These are phyloP conservation scores for Rhynchotus rufescens DNA, from an alignment of 2,797 vertebrate genomes.

Conservation along the genomic window DNA sequence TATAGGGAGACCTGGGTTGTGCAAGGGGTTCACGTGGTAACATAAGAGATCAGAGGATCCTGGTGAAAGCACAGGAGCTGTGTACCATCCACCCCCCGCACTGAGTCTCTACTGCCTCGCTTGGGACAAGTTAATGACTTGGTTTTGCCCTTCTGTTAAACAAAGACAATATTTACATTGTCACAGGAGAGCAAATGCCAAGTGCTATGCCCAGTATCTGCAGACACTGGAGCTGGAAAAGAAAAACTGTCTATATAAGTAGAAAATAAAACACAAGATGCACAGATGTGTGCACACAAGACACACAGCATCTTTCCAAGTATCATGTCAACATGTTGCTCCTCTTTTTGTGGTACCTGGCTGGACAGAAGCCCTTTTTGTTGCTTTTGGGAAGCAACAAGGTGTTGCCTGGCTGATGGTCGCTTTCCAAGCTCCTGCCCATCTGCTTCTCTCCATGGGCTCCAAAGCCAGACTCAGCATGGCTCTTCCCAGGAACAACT, in stretches of 20 bases:
- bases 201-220: not conserved
- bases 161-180: not conserved
- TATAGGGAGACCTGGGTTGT: not conserved
- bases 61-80: not conserved
- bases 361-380: not conserved
- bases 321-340: not conserved
- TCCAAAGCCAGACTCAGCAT: not conserved
- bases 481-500: not conserved
- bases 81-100: not conserved
- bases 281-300: not conserved
- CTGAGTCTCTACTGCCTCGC: not conserved
- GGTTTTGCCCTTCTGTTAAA: not conserved
- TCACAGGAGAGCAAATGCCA: not conserved
- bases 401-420: not conserved
- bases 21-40: accelerated
- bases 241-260: not conserved
- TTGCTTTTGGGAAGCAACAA: not conserved
- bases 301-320: not conserved
- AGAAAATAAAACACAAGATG: not conserved
- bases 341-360: not conserved
- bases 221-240: not conserved
- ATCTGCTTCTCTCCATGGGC: not conserved
- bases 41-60: not conserved
- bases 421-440: not conserved
- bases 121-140: not conserved